Evolutionary conservation across 1,140 invertebrate genomes (phyloP).

Genomic region (Agraylea sexmaculata): DNA sequence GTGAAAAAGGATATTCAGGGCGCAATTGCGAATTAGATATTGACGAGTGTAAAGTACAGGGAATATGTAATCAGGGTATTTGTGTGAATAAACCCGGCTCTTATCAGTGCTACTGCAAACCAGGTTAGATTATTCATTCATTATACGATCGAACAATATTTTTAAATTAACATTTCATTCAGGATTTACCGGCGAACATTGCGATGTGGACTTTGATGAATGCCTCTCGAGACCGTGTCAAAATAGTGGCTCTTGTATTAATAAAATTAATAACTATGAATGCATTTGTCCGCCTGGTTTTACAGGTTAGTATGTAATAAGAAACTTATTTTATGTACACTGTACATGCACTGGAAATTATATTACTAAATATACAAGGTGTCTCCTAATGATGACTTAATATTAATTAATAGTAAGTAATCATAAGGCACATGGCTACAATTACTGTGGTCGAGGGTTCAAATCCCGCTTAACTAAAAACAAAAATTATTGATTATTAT

Average conservation of each 20-base stretch:
- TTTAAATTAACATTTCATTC: constrained; percentile 1
- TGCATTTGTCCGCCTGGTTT: constrained; percentile 77
- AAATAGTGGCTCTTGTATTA: constrained; percentile 77
- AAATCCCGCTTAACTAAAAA: no score
- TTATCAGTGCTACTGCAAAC: constrained; percentile 76
- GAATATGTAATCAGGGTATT: constrained; percentile 69
- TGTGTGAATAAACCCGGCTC: constrained; percentile 66
- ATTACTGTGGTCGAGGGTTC: no score
- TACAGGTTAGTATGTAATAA: constrained; percentile 47
- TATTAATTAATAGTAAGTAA: no score
- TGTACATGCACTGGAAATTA: no score
- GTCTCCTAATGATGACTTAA: no score
- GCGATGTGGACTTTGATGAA: constrained; percentile 76
- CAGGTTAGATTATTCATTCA: constrained; percentile 29
- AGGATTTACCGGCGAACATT: constrained; percentile 72
- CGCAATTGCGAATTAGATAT: constrained; percentile 60
- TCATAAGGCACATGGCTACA: no score
- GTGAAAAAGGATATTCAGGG: constrained; percentile 41
- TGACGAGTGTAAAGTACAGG: constrained; percentile 60
- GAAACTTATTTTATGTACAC: no score
- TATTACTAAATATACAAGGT: no score
- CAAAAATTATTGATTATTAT: no score
- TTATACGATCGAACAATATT: background rate
- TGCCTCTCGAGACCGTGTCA: constrained; percentile 79
- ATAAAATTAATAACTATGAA: constrained; percentile 73